Base-by-base conservation (phyloP, 1,140 invertebrate genomes). In the Pseudomyrmex pallidus region DNA sequence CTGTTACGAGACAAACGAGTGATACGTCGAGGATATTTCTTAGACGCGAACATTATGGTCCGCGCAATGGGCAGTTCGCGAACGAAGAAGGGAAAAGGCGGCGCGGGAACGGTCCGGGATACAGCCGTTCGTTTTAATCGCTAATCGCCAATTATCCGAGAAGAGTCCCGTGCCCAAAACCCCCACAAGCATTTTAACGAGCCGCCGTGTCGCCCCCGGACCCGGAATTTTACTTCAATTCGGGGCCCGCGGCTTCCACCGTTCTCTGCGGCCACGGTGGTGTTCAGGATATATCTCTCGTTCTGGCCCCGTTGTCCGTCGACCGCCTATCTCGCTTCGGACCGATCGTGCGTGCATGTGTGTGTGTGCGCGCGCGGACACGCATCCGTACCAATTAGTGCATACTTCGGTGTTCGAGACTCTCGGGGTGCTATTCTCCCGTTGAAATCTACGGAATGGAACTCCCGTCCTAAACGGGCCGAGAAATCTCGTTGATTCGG, bases 151-250 rank as follows among this genome's bases (percentile, higher is more conserved):
- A 94, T 94, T 94, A 94, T 77, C 74, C 93, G 93, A 91, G 89
- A 73, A 89, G 86, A 91, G 92, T 93, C 93, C 91, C 90, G 91
- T 90, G 91, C 90, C 93, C 93, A 87, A 94, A 94, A 94, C 89
- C 90, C 93, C 91, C 93, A 93, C 91, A 94, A 94, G 92, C 93
- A 94, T 94, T 94, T 94, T 94, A 94, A 94, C 93, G 94, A 94
- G 93, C 93, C 93, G 93, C 93, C 90, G 91, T 93, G 94, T 94
- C 93, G 92, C 89, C 90, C 89, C 90, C 89, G 90, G 83, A 12
- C 78, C 91, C 88, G 94, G 94, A 94, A 94, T 94, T 94, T 94
- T 83, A 93, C 92, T 94, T 94, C 82, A 91, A 91, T 76, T 85
- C 63, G 61, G 56, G 25, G 85, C 57, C 68, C 73, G 57, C 82